Evolutionary conservation across 2,797 vertebrate genomes (phyloP), one percentile per base, ranked within the genome.

Genomic region (Heliangelus exortis): DNA sequence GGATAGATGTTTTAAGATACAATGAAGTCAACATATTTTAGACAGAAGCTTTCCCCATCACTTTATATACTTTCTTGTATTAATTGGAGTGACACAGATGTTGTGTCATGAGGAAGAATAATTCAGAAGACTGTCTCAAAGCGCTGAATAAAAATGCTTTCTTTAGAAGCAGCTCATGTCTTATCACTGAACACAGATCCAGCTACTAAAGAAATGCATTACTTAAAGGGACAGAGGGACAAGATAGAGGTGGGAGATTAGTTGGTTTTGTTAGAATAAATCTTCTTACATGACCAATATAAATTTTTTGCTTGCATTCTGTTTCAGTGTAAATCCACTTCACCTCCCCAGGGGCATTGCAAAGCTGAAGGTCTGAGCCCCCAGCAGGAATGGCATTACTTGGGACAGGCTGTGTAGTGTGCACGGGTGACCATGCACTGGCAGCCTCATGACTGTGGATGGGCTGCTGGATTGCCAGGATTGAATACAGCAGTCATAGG

Each of bases 381-480:
- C 31, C 23, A 7, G 16, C 6, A 53, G 29, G 26, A 71, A 28
- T 21, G 9, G 5, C 16, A 12, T 48, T 29, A 10, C 15, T 16
- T 69, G 19, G 11, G 47, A 21, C 6, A 41, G 9, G 10, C 18
- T 55, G 16, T 54, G 25, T 5, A 9, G 26, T 7, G 5, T 66
- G 41, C 19, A n/a, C 51, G 0, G 0, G 22, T 50, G 33, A 9
- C n/a, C 3, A 4, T 33, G 14, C 34, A 34, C 9, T 14, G 36
- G 25, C 19, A 57, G 31, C 7, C 31, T 31, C 8, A 2, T 54
- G 26, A 6, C 19, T 90, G 51, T 12, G 28, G 15, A 45, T 25
- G 25, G 9, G 25, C 31, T 69, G 31, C 41, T 78, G 54, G 15
- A 18, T 71, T 90, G 12, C 23, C 16, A 51, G n/a, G 15, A 5